These are phyloP conservation scores for Sebastes taczanowskii DNA, from an alignment of 2,797 vertebrate species.

Conservation along the genomic window DNA sequence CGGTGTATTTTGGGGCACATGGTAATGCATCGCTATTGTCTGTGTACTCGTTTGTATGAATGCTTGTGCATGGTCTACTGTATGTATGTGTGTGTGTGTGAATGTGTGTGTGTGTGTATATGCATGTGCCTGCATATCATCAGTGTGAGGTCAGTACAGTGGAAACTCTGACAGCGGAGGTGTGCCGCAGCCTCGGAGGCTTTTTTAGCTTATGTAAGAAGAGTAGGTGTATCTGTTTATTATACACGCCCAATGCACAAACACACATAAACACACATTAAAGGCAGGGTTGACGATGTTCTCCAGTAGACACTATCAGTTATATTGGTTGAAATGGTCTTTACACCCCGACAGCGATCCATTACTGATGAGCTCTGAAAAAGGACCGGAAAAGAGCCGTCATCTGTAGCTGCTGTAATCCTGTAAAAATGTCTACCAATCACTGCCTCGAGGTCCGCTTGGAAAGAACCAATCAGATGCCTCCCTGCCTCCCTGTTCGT, in stretches of 20 bases:
- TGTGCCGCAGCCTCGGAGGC: slow-evolving; percentile 54
- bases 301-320: too few species aligned
- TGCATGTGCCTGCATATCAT: slow-evolving; percentile 48
- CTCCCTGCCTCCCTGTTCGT: too few species aligned
- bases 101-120: neutral
- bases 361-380: too few species aligned
- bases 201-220: slow-evolving; percentile 50
- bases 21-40: neutral
- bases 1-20: neutral
- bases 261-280: neutral
- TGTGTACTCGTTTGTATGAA: neutral
- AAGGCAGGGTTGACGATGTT: too few species aligned
- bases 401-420: too few species aligned
- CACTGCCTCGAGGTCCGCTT: rapidly evolving
- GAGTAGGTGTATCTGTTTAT: slow-evolving; percentile 67
- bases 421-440: too few species aligned
- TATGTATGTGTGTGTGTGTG: neutral
- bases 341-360: too few species aligned
- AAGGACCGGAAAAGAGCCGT: too few species aligned
- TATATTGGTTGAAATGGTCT: too few species aligned
- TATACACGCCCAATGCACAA: neutral
- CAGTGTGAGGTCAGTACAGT: slow-evolving; percentile 50
- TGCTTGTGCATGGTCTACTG: neutral
- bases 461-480: too few species aligned
- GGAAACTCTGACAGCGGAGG: slow-evolving; percentile 66